Conservation (phyloP, 2,888 invertebrate species). For the Epinotia ramella region DNA sequence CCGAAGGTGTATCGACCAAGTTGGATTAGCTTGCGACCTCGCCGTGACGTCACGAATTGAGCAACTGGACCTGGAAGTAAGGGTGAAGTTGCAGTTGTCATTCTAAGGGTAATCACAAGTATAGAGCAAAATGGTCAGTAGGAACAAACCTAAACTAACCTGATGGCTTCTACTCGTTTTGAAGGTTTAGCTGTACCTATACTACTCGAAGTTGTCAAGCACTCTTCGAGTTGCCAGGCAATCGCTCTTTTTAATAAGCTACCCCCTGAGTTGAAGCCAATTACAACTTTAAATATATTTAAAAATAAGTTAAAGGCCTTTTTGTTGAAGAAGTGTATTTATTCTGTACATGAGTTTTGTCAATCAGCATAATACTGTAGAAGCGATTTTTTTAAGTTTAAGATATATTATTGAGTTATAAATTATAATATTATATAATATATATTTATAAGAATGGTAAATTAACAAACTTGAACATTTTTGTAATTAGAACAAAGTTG, state of each 20-base stretch:
- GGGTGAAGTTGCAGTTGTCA: not conserved
- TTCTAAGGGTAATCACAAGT: not conserved
- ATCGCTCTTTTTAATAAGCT: not conserved
- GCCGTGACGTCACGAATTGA: constrained; percentile 39
- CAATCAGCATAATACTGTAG: too few relatives aligned
- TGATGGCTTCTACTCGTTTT: too few relatives aligned
- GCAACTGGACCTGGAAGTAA: constrained; percentile 25
- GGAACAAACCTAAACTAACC: too few relatives aligned
- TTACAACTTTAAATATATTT: not conserved
- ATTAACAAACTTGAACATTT: too few relatives aligned
- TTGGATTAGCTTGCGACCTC: constrained; percentile 37
- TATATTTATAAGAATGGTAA: too few relatives aligned
- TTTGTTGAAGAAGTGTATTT: not conserved
- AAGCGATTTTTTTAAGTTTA: too few relatives aligned
- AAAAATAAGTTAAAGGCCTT: not conserved
- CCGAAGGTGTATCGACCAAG: constrained; percentile 47
- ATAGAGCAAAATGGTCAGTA: too few relatives aligned
- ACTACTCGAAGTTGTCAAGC: not conserved
- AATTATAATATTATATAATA: too few relatives aligned
- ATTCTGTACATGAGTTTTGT: too few relatives aligned
- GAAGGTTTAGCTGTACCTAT: too few relatives aligned
- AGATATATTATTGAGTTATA: too few relatives aligned
- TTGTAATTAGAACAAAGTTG: too few relatives aligned
- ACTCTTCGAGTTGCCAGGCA: not conserved
- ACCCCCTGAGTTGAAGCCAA: not conserved